A percentile compares a stretch with the other conserved stretches of the same genome.
Conservation (phyloP, 2,888 invertebrate species). For the Ceramica pisi region DNA sequence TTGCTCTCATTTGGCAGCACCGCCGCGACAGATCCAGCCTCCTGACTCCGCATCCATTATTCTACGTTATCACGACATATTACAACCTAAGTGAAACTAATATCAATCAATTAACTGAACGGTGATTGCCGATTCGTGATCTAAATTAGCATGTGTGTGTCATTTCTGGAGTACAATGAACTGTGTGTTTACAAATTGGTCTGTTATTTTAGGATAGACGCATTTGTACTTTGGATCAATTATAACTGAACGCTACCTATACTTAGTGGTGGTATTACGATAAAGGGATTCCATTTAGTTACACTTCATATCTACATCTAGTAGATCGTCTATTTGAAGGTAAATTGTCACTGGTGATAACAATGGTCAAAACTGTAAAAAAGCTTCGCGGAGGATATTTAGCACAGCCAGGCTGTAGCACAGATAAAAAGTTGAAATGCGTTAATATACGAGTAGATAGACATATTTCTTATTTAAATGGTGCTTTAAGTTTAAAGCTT, state of each 20-base stretch:
- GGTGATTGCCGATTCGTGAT: slow-evolving; percentile 26
- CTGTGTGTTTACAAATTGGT: slow-evolving; percentile 29
- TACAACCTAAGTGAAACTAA: slow-evolving; percentile 52
- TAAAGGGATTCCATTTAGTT: not conserved
- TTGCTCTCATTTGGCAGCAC: slow-evolving; percentile 63
- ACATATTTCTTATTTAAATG: not conserved
- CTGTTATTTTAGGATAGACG: slow-evolving; percentile 14
- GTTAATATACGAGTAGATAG: not conserved
- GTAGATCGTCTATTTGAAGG: too few species aligned
- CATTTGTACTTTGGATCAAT: slow-evolving; percentile 5
- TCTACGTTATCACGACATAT: slow-evolving; percentile 53
- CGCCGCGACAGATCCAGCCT: slow-evolving; percentile 49
- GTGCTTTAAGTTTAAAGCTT: not conserved
- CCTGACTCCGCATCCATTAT: slow-evolving; percentile 54
- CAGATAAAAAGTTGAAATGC: not conserved
- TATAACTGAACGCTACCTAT: not conserved
- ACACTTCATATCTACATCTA: not conserved
- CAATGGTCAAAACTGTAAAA: not conserved
- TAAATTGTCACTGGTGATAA: not conserved
- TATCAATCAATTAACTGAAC: slow-evolving; percentile 56
- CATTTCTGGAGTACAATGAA: slow-evolving; percentile 41
- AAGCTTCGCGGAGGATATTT: too few species aligned
- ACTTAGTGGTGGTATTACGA: too few species aligned
- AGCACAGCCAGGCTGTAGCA: not conserved
- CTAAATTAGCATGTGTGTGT: slow-evolving; percentile 58